These are phyloP conservation scores for Labroides dimidiatus DNA, from an alignment of 2,797 vertebrate species.

Conservation along the genomic window DNA sequence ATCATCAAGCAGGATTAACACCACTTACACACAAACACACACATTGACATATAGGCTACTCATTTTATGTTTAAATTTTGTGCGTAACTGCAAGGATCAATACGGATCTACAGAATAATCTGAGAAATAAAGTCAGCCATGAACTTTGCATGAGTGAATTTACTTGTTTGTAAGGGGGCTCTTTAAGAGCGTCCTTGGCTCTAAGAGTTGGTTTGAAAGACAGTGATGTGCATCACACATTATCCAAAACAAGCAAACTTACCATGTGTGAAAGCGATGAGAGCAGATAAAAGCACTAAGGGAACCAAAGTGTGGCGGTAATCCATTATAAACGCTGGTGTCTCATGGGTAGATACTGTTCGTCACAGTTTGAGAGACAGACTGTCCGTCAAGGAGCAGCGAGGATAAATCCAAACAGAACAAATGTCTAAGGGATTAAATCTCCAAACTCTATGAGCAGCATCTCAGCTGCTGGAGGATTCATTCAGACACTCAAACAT, in stretches of 20 bases:
- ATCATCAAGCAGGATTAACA: constrained; percentile 50
- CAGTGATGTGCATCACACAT: too few species aligned
- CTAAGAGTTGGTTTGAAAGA: too few species aligned
- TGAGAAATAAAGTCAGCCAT: neutral
- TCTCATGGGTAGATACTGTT: constrained; percentile 40
- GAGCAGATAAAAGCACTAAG: constrained; percentile 66
- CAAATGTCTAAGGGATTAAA: constrained; percentile 30
- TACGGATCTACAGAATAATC: neutral
- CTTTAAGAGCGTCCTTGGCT: too few species aligned
- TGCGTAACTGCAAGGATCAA: too few species aligned
- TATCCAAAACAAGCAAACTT: constrained; percentile 53
- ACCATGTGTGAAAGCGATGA: constrained; percentile 81
- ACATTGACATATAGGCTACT: neutral
- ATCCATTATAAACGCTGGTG: constrained; percentile 76
- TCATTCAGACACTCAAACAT: constrained; percentile 18
- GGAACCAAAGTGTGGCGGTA: constrained; percentile 63
- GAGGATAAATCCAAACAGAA: constrained; percentile 37
- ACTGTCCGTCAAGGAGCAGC: constrained; percentile 35
- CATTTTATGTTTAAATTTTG: too few species aligned
- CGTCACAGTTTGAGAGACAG: constrained; percentile 20
- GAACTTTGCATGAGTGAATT: neutral
- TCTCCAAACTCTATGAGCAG: constrained; percentile 50
- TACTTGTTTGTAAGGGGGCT: too few species aligned
- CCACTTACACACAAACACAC: neutral
- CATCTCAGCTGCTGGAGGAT: constrained; percentile 43